These are phyloP conservation scores for Silvanus unidentatus DNA, from an alignment of 2,888 invertebrate species.

Conservation along the genomic window DNA sequence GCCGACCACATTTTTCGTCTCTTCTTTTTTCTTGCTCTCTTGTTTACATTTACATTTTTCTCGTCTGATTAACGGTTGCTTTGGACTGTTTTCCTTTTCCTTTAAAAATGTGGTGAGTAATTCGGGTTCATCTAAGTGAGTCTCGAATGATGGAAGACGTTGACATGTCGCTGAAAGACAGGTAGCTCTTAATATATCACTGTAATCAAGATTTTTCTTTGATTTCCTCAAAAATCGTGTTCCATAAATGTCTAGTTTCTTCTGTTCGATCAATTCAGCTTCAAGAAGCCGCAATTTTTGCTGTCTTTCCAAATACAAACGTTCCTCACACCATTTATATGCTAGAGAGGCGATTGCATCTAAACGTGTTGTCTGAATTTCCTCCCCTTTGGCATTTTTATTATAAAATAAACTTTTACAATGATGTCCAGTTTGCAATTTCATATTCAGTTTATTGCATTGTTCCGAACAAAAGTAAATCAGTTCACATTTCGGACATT, in stretches of 20 bases:
- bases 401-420: no score
- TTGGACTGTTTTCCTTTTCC: not conserved
- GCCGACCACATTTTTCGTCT: not conserved
- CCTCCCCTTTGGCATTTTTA: no score
- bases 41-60: not conserved
- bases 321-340: slow-evolving; percentile 8
- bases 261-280: slow-evolving; percentile 13
- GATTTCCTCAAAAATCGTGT: slow-evolving; percentile 11
- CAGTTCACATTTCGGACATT: slow-evolving; percentile 37
- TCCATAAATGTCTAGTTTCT: slow-evolving; percentile 21
- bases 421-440: no score
- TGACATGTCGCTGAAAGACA: not conserved
- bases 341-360: no score
- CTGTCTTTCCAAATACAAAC: slow-evolving; percentile 9
- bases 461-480: slow-evolving; percentile 38
- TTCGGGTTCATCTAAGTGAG: not conserved
- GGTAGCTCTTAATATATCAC: no score
- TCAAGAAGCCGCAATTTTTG: slow-evolving; percentile 6
- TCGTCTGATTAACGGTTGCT: not conserved
- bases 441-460: slow-evolving; percentile 33
- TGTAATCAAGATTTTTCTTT: no score
- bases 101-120: no score
- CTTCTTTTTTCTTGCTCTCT: not conserved
- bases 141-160: not conserved
- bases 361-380: no score